These are phyloP conservation scores for Tonatia bakeri DNA, from an alignment of 2,113 vertebrate species.

Conservation along the genomic window DNA sequence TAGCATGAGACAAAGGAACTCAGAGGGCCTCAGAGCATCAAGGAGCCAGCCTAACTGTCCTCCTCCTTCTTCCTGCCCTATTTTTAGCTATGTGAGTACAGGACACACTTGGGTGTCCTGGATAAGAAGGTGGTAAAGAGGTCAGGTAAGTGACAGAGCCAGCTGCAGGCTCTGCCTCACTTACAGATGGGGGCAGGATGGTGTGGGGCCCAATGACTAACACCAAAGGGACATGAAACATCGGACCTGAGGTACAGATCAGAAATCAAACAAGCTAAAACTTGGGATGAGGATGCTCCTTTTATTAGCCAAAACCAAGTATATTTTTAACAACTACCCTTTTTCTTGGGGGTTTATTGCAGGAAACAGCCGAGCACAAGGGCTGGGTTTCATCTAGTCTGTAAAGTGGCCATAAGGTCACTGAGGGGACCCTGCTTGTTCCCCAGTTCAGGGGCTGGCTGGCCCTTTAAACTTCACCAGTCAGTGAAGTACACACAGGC, in stretches of 20 bases:
- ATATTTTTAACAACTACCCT: neutral
- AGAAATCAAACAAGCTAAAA: slow-evolving; percentile 22
- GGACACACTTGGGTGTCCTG: neutral
- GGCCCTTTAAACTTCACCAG: neutral
- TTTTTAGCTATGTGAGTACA: slow-evolving; percentile 32
- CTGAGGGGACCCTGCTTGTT: neutral
- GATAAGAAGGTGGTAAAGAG: slow-evolving; percentile 5
- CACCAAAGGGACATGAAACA: neutral
- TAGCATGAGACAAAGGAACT: neutral
- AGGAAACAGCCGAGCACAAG: neutral
- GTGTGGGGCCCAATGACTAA: neutral
- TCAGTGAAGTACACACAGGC: neutral
- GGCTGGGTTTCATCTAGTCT: neutral
- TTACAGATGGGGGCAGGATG: neutral
- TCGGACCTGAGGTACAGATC: neutral
- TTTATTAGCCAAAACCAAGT: neutral
- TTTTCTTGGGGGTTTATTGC: neutral
- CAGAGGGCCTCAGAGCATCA: neutral
- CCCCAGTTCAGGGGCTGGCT: neutral
- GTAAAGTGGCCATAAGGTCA: neutral
- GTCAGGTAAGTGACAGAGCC: slow-evolving; percentile 7
- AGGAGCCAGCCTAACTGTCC: neutral
- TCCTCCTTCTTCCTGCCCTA: slow-evolving; percentile 26
- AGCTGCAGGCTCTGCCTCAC: neutral
- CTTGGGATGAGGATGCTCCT: neutral